Conservation (phyloP, 2,888 invertebrate species). For the Villa cingulata region DNA sequence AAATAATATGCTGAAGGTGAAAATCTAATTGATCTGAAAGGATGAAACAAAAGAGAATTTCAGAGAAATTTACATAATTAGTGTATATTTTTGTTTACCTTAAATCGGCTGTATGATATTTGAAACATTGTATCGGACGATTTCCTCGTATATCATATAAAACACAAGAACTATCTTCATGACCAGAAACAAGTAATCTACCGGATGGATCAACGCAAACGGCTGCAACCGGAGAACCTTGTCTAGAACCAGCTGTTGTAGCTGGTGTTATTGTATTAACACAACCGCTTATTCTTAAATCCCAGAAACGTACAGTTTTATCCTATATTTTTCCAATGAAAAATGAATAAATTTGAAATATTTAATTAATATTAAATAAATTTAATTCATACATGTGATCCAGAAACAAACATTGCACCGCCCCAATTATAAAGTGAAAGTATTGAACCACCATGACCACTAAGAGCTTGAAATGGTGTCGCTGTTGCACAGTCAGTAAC, state of each 20-base stretch:
- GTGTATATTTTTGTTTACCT: constrained; percentile 18
- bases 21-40: constrained; percentile 66
- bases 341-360: background rate
- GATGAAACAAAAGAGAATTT: background rate
- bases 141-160: constrained; percentile 84
- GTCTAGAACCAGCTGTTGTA: constrained; percentile 53
- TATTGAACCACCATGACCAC: constrained; percentile 85
- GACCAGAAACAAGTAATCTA: constrained; percentile 78
- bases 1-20: constrained; percentile 91
- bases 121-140: constrained; percentile 75
- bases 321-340: constrained; percentile 39
- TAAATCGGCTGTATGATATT: constrained; percentile 81
- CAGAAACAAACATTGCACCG: constrained; percentile 92
- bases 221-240: constrained; percentile 75
- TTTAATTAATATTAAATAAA: background rate
- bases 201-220: constrained; percentile 90
- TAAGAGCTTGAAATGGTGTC: constrained; percentile 69
- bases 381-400: constrained; percentile 48
- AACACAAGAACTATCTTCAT: constrained; percentile 81
- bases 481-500: constrained; percentile 91
- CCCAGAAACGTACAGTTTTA: constrained; percentile 90
- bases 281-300: constrained; percentile 78
- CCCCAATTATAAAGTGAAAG: constrained; percentile 88
- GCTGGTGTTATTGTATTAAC: constrained; percentile 77
- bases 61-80: background rate